phyloP scores from a whole-genome alignment of 1,140 invertebrate genomes.

The Drosophila repleta region DNA sequence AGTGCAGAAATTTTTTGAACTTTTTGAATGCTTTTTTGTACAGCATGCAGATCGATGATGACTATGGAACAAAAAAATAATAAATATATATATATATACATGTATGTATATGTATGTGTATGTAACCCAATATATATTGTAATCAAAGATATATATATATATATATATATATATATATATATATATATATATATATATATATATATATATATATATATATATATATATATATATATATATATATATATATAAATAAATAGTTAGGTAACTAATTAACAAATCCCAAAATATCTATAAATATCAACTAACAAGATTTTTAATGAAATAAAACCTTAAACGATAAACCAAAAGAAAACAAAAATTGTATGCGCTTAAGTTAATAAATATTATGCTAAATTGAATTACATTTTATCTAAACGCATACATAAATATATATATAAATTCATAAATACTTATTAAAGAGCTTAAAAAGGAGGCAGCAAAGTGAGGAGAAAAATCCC shows the following conservation, averaged over 20 bases:
- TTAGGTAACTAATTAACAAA: constrained; percentile 71
- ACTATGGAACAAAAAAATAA: constrained; percentile 10
- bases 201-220: constrained; percentile 1
- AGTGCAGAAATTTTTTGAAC: constrained; percentile 69
- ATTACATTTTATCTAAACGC: constrained; percentile 32
- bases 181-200: constrained; percentile 1
- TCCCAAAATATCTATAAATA: constrained; percentile 57
- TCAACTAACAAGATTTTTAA: constrained; percentile 71
- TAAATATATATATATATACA: constrained; percentile 14
- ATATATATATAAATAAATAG: constrained; percentile 38
- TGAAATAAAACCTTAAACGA: constrained; percentile 35
- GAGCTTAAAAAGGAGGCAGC: constrained; percentile 66
- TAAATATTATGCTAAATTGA: constrained; percentile 19
- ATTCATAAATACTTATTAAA: constrained; percentile 66
- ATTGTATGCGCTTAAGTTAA: constrained; percentile 37
- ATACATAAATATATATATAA: constrained; percentile 49
- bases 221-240: constrained; percentile 6
- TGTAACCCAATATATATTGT: neutral
- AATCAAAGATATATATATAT: neutral
- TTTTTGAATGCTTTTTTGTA: constrained; percentile 75
- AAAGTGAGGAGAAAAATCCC: constrained; percentile 20
- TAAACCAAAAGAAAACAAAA: constrained; percentile 15
- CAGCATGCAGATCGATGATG: constrained; percentile 7
- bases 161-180: constrained; percentile 5
- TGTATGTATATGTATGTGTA: neutral